Evolutionary conservation across 2,888 invertebrate species (phyloP).

Genomic region (Phrixothrix hirtus): DNA sequence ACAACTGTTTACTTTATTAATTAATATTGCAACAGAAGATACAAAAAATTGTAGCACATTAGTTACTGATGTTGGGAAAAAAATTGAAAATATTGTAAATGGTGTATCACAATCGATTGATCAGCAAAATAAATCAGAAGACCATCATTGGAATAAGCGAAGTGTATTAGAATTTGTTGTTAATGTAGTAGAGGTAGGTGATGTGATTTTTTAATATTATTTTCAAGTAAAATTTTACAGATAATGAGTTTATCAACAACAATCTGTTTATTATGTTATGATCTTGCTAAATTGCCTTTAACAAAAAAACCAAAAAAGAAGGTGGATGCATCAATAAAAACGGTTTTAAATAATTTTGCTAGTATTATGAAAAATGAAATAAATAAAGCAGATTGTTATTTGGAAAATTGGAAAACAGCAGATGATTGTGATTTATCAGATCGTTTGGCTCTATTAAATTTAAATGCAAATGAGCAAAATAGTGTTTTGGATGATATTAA

Average conservation of each 20-base stretch:
- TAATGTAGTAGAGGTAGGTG: conserved; percentile 65
- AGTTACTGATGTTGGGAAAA: conserved; percentile 45
- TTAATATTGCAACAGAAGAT: conserved; percentile 36
- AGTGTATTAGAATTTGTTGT: conserved; percentile 62
- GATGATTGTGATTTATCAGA: conserved; percentile 51
- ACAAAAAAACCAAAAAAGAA: conserved; percentile 65
- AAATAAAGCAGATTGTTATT: conserved; percentile 52
- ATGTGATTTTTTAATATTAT: background rate
- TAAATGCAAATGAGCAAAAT: conserved; percentile 53
- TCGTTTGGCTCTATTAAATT: conserved; percentile 54
- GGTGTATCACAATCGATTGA: conserved; percentile 39
- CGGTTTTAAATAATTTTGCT: conserved; percentile 45
- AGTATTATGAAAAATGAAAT: conserved; percentile 49
- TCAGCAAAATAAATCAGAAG: conserved; percentile 52
- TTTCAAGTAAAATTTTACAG: conserved; percentile 51
- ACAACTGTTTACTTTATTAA: conserved; percentile 44
- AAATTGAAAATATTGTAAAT: conserved; percentile 44
- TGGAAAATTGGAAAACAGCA: conserved; percentile 57
- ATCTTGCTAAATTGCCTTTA: conserved; percentile 58
- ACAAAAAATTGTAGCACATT: conserved; percentile 19
- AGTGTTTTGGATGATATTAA: conserved; percentile 58
- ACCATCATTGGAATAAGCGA: conserved; percentile 57
- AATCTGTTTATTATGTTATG: conserved; percentile 62
- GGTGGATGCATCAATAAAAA: conserved; percentile 56
- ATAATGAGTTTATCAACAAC: conserved; percentile 63